Evolutionary conservation across 1,140 invertebrate genomes (phyloP).

Genomic region (Hycleus phaleratus): DNA sequence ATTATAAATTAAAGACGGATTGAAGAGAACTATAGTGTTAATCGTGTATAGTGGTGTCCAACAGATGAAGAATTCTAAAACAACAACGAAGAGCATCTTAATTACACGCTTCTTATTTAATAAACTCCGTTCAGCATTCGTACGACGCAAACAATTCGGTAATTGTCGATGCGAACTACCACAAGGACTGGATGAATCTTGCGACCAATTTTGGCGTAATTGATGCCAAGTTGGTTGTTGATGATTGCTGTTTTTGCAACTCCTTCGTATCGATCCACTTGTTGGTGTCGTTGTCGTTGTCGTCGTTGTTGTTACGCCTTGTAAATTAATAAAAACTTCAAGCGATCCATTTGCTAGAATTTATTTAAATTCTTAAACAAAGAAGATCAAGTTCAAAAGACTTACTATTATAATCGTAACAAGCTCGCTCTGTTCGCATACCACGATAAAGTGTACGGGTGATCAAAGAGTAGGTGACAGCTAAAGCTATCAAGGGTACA

Average conservation of each 20-base stretch:
- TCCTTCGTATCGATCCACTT: constrained; percentile 14
- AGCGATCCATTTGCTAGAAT: constrained; percentile 24
- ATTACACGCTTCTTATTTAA: constrained; percentile 45
- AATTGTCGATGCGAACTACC: constrained; percentile 21
- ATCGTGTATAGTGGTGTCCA: constrained; percentile 66
- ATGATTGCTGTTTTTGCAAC: constrained; percentile 11
- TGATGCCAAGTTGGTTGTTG: constrained; percentile 19
- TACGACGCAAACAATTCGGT: constrained; percentile 28
- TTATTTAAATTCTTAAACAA: background rate
- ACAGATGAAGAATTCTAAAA: constrained; percentile 68
- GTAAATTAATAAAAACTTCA: constrained; percentile 32
- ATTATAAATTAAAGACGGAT: constrained; percentile 46
- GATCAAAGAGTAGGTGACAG: constrained; percentile 57
- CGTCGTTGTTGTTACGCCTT: constrained; percentile 24
- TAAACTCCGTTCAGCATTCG: constrained; percentile 44
- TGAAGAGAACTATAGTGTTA: constrained; percentile 55
- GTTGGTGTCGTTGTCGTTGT: constrained; percentile 15
- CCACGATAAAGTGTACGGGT: constrained; percentile 34
- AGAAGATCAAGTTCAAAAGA: background rate
- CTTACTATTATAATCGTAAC: constrained; percentile 13
- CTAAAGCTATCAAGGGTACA: constrained; percentile 68
- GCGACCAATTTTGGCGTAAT: constrained; percentile 31
- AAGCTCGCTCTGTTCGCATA: constrained; percentile 27
- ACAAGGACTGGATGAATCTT: constrained; percentile 27
- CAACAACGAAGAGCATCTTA: constrained; percentile 54